Evolutionary conservation across 2,797 vertebrate species (phyloP).

Genomic region (Cephalopachus bancanus): DNA sequence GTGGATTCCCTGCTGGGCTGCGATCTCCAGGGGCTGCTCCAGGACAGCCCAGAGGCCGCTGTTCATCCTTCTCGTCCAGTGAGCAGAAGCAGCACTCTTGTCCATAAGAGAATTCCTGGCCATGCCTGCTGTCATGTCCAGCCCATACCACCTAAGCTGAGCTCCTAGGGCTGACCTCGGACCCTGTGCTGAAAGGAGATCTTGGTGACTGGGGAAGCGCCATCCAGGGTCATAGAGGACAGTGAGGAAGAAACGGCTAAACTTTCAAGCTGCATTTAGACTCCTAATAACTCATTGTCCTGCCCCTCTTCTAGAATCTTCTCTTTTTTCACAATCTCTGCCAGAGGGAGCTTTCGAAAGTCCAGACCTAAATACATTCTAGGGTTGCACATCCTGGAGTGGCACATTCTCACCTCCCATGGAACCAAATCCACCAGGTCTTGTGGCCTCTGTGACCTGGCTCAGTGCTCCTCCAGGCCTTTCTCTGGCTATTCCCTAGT

Average conservation of each 20-base stretch:
- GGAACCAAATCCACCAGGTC: background rate
- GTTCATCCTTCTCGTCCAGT: background rate
- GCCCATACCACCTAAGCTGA: background rate
- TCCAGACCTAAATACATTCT: background rate
- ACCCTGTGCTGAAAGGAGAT: background rate
- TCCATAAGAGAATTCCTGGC: background rate
- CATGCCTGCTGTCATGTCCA: no score
- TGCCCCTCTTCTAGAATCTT: background rate
- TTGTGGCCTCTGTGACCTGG: background rate
- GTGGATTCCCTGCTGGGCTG: background rate
- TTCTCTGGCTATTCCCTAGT: rapidly evolving
- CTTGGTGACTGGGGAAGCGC: background rate
- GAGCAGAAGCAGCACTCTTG: background rate
- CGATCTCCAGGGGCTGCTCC: background rate
- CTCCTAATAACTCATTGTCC: background rate
- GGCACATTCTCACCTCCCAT: background rate
- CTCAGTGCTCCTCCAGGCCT: background rate
- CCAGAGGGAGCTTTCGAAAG: background rate
- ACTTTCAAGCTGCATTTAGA: background rate
- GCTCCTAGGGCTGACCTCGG: background rate
- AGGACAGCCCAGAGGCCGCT: background rate
- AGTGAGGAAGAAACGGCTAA: background rate
- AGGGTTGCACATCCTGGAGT: background rate
- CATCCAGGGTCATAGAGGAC: background rate
- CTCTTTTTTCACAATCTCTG: background rate